These are phyloP conservation scores for Plebejus melissa DNA, from an alignment of 2,888 invertebrate species.

Conservation along the genomic window DNA sequence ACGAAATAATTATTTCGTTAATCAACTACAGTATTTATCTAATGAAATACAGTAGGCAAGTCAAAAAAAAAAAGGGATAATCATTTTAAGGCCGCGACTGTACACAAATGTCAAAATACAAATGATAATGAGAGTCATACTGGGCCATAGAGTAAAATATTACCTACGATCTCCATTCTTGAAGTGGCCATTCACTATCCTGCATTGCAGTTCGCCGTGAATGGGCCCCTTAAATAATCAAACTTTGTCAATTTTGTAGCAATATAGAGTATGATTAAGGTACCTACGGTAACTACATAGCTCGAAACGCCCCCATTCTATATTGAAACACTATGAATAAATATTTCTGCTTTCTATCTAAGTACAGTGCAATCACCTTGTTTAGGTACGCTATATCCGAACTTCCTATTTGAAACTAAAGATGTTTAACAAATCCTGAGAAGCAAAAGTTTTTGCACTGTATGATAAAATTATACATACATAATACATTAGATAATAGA, in stretches of 20 bases:
- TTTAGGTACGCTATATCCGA: too few relatives aligned
- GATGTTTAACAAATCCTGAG: not conserved
- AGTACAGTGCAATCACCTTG: not conserved
- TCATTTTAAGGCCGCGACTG: not conserved
- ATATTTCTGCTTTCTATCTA: not conserved
- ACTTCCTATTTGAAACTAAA: too few relatives aligned
- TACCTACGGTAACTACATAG: not conserved
- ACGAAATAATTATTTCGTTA: too few relatives aligned
- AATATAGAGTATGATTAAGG: not conserved
- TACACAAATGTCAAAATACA: conserved; percentile 5
- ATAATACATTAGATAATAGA: too few relatives aligned
- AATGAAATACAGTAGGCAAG: not conserved
- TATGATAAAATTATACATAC: too few relatives aligned
- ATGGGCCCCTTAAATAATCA: not conserved
- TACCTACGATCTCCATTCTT: not conserved
- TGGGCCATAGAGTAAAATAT: not conserved
- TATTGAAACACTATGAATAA: not conserved
- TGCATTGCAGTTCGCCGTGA: too few relatives aligned
- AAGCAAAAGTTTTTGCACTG: not conserved
- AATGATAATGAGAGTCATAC: not conserved
- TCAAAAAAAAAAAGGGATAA: not conserved
- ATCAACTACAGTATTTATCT: too few relatives aligned
- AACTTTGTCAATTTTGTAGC: not conserved
- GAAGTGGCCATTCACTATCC: not conserved
- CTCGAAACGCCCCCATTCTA: not conserved